Percentiles rank a stretch among this genome's conserved stretches.
phyloP scores from a whole-genome alignment of 2,888 invertebrate genomes.

The Cephus pulcher region DNA sequence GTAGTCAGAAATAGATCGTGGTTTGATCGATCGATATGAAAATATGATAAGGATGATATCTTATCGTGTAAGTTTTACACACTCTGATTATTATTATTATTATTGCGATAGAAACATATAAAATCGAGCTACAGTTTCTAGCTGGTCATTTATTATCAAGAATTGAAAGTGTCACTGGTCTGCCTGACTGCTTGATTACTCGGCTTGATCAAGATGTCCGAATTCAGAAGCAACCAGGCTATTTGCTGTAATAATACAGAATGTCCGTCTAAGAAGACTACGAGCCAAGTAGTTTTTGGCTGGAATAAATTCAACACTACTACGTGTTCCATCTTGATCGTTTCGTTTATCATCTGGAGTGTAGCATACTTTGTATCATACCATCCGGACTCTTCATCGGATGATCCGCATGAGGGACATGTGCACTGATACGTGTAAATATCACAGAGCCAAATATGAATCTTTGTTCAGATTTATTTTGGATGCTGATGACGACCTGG shows the following conservation, averaged over 20 bases:
- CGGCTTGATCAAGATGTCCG: slow-evolving; percentile 21
- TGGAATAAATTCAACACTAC: slow-evolving; percentile 52
- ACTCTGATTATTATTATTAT: background rate
- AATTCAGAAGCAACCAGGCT: slow-evolving; percentile 19
- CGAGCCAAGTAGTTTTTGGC: slow-evolving; percentile 38
- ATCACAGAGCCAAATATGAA: background rate
- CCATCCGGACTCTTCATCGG: slow-evolving; percentile 13
- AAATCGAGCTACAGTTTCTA: background rate
- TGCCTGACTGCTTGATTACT: background rate
- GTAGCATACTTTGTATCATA: slow-evolving; percentile 42
- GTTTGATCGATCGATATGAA: background rate
- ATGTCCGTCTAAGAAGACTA: slow-evolving; percentile 14
- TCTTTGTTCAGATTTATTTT: background rate
- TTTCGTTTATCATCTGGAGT: slow-evolving; percentile 50
- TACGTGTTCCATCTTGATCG: slow-evolving; percentile 33
- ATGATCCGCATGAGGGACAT: background rate
- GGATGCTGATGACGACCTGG: background rate
- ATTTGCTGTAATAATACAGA: slow-evolving; percentile 9
- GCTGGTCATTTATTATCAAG: slow-evolving; percentile 5
- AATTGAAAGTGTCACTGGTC: slow-evolving; percentile 4
- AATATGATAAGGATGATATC: background rate
- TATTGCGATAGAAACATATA: background rate
- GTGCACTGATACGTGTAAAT: background rate
- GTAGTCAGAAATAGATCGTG: background rate
- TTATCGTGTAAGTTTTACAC: background rate